Base-by-base conservation (phyloP, 2,888 invertebrate genomes). In the Sinhomidia bicolor region DNA sequence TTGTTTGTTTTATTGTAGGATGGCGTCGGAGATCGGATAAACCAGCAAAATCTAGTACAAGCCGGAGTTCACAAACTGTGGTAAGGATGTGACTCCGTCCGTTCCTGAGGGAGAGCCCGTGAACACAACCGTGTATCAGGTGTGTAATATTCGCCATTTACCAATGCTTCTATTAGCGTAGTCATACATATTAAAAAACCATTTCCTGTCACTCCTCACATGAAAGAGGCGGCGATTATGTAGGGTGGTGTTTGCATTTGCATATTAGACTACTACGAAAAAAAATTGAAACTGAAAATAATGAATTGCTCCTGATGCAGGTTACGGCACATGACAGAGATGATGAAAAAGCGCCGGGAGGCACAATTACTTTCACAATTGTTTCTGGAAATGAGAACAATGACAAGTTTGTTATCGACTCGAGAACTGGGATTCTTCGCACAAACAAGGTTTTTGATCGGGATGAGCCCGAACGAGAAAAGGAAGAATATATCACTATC, bases 401-500 rank as follows among this genome's bases (percentile, higher is more conserved):
- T 86, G 91, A 93, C 91, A 88, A 93, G 93, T 98, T 98, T 93
- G 95, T 95, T 91, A 97, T 98, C 89, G 96, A 98, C 93, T 95
- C 96, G 29, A 94, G 94, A 80, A 96, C 96, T 36, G 98, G 98
- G 36, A 94, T 94, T 54, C 96, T 99, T 90, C 95, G 95, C 14
- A 98, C 97, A 32, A 96, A 95, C 83, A 95, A 95, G 93, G 94
- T 95, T 80, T 97, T 98, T 94, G 98, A 98, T 94, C 96, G 98
- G 91, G 99, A 99, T 93, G 97, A 98, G 93, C 98, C 98, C 7
- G 95, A 95, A 62, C 93, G 97, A 96, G 94, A 98, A 96, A 94
- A 97, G 96, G 94, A 95, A 95, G 89, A 94, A 12, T 97, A 97
- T 93, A 95, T 98, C 78, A 98, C 98, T 44, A 97, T 99, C 7